Conservation (phyloP, 2,888 invertebrate species). For the Caenorhabditis macrosperma region DNA sequence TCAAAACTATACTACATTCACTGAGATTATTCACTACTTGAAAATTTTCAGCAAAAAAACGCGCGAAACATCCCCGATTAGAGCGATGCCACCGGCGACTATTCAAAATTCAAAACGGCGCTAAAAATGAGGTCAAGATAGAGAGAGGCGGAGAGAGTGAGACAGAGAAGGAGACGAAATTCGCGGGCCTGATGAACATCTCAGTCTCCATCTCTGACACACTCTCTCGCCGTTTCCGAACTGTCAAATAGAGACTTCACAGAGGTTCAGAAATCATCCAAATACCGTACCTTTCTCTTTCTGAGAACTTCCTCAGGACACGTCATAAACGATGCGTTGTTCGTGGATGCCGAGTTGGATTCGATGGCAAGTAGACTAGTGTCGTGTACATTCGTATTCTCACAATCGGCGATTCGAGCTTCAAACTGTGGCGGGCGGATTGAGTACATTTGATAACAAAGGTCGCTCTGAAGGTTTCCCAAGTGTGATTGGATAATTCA, state of each 20-base stretch:
- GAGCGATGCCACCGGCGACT: too few species aligned
- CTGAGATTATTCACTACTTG: too few species aligned
- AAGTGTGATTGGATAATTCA: not conserved
- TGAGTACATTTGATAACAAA: slow-evolving; percentile 63
- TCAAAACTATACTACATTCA: too few species aligned
- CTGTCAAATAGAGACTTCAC: not conserved
- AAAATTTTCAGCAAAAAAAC: too few species aligned
- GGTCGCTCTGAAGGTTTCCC: slow-evolving; percentile 62
- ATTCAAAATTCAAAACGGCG: not conserved
- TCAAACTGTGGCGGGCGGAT: slow-evolving; percentile 64
- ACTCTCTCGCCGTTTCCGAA: not conserved
- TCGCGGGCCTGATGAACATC: not conserved
- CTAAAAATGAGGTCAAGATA: not conserved
- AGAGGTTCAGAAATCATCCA: not conserved
- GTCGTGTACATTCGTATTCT: not conserved
- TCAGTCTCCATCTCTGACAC: not conserved
- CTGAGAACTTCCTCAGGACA: slow-evolving; percentile 53
- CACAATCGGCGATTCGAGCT: not conserved
- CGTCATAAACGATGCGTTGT: slow-evolving; percentile 32
- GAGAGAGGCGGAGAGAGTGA: not conserved
- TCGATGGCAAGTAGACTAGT: not conserved
- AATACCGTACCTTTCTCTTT: slow-evolving; percentile 37
- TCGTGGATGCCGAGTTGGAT: not conserved
- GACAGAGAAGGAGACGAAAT: not conserved
- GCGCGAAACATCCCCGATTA: too few species aligned